These are phyloP conservation scores for pig (Sus scrofa) DNA, from an alignment of 2,113 vertebrate genomes.

Conservation along the genomic window DNA sequence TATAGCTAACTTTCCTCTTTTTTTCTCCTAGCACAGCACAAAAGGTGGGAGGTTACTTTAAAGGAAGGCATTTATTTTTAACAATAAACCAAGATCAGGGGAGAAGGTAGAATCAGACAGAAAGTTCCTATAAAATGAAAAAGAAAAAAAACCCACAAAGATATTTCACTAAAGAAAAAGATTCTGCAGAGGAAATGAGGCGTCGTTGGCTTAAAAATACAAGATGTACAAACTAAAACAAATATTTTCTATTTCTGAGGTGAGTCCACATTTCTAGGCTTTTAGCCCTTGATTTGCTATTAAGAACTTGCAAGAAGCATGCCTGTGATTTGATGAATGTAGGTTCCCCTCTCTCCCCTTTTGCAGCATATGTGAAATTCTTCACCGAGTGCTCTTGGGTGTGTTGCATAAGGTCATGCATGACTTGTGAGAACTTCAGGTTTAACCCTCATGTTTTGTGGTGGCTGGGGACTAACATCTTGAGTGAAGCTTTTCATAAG, in stretches of 20 bases:
- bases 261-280: neutral
- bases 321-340: neutral
- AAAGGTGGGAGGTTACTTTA: constrained; percentile 60
- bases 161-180: constrained; percentile 46
- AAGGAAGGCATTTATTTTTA: constrained; percentile 73
- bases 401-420: too few relatives aligned
- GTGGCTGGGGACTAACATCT: neutral
- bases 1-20: constrained; percentile 68
- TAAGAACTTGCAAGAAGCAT: constrained; percentile 35
- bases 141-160: neutral
- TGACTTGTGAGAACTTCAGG: neutral
- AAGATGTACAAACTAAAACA: constrained; percentile 2
- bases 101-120: constrained; percentile 47
- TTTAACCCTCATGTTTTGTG: neutral
- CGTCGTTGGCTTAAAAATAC: constrained; percentile 1
- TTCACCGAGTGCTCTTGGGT: neutral
- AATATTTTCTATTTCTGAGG: neutral
- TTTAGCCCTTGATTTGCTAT: constrained; percentile 18
- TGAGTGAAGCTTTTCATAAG: neutral
- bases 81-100: constrained; percentile 28
- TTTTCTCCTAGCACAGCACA: neutral
- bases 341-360: neutral
- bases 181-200: constrained; percentile 63
- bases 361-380: neutral
- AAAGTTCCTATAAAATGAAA: neutral